Base-by-base conservation (phyloP, 2,888 invertebrate genomes). In the Rapana venosa region DNA sequence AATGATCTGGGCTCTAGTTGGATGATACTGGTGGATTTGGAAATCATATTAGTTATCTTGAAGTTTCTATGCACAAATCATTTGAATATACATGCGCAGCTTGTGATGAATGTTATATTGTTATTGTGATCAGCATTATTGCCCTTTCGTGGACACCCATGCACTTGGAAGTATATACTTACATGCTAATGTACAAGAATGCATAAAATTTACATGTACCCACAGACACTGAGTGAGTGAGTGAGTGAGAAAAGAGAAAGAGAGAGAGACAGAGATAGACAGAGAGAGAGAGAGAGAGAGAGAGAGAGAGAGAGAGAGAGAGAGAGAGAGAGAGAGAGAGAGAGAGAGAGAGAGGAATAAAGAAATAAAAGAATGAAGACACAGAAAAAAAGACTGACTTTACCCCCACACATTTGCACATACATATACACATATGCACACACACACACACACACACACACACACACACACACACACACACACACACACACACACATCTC, bases 201-300 rank as follows among this genome's bases (percentile, higher is more conserved):
- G 22, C 13, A 22, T 22, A n/a, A n/a, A n/a, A n/a, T n/a, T 2
- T 47, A 47, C 47, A 47, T 47, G 47, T 2, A 47, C 47, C 47
- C 47, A 47, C 8, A 47, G 4, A 47, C 47, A 47, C 17, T 66
- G 66, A 17, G 66, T 20, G 66, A 17, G 74, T 8, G n/a, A 74
- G 74, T n/a, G 74, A 74, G 30, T n/a, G n/a, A n/a, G n/a, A n/a
- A n/a, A n/a, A 74, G n/a, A 74, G 74, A 74, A n/a, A 74, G 74
- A 74, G 74, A 74, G 74, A n/a, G 74, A n/a, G n/a, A 74, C 11
- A 74, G 74, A 74, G n/a, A 74, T 26, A n/a, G n/a, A n/a, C n/a
- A 22, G 70, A 70, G 22, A 70, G 17, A 70, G 0, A n/a, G n/a
- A n/a, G n/a, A n/a, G n/a, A n/a, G n/a, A n/a, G n/a, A n/a, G n/a